Base-by-base conservation (phyloP, 2,888 invertebrate genomes). In the Entomobrya proxima region DNA sequence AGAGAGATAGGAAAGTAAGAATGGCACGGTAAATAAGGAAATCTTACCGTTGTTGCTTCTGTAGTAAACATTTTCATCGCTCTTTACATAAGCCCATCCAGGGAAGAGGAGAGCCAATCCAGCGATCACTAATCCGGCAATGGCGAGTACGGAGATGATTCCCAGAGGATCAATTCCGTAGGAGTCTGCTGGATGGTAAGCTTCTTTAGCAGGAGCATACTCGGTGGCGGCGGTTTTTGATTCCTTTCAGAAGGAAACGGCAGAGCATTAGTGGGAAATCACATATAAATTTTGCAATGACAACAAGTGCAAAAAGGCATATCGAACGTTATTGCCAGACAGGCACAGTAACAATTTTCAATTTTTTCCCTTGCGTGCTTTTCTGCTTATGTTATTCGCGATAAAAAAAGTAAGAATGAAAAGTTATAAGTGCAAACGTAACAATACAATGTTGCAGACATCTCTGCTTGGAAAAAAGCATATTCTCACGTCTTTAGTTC, bases 151-250 rank as follows among this genome's bases (percentile, higher is more conserved):
- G 55, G 90, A 90, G 52, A 90, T 89, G 86, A 90, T 89, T 81
- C 90, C 90, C 87, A 90, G 86, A 47, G 90, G 90, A 78, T 90
- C 90, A 86, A 90, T 90, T 87, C 90, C 90, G 61, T 90, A 90
- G 37, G 90, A 90, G 86, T 90, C 90, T 47, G 90, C 87, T 77
- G 90, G 90, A 40, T 86, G 86, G 88, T 90, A 90, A 61, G 87
- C 89, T 47, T 85, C 83, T 74, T 90, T 89, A n/a, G 85, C 83
- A 15, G 90, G 88, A 64, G 88, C 86, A 79, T 88, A 88, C 85
- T 89, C 87, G n/a, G n/a, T n/a, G n/a, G n/a, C n/a, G n/a, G n/a
- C n/a, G n/a, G 89, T 87, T 74, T 89, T 89, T 72, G 89, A 87
- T 87, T 90, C 90, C 89, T 90, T 58, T 75, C 47, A 27, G n/a